Conservation (phyloP, 2,888 invertebrate genomes). For the Diarsia mendica region DNA sequence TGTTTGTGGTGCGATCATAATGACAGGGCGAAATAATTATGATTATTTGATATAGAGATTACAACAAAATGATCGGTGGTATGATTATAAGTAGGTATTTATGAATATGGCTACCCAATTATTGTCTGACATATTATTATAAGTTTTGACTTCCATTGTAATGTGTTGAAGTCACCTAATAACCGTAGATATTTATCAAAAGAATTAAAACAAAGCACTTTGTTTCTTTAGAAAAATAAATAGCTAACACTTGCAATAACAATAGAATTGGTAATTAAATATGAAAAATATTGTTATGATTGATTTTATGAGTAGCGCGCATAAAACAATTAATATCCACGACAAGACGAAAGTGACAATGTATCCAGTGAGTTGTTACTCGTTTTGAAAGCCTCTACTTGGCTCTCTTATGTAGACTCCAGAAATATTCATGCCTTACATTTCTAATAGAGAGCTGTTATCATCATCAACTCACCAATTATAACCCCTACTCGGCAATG, state of each 20-base stretch:
- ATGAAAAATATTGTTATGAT: slow-evolving; percentile 4
- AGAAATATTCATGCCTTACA: slow-evolving; percentile 80
- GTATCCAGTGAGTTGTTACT: slow-evolving; percentile 64
- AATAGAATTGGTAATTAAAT: slow-evolving; percentile 19
- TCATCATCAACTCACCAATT: slow-evolving; percentile 93
- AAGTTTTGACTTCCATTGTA: neutral
- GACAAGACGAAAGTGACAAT: slow-evolving; percentile 26
- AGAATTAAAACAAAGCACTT: slow-evolving; percentile 25
- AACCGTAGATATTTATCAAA: slow-evolving; percentile 14
- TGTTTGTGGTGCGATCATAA: slow-evolving; percentile 16
- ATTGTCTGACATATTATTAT: neutral
- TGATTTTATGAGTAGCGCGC: neutral
- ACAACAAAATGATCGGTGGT: slow-evolving; percentile 16
- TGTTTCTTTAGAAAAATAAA: slow-evolving; percentile 3
- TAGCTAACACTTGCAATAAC: slow-evolving; percentile 12
- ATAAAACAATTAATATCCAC: neutral
- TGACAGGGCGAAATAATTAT: slow-evolving; percentile 17
- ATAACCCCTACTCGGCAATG: slow-evolving; percentile 95
- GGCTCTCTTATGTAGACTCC: slow-evolving; percentile 80
- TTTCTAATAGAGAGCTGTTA: slow-evolving; percentile 79
- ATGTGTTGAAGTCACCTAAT: neutral
- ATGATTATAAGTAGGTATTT: neutral
- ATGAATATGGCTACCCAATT: neutral
- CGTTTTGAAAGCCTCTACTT: slow-evolving; percentile 80
- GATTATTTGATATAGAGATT: slow-evolving; percentile 4